Conservation (phyloP, 1,140 invertebrate species). For the Centruroides vittatus region DNA sequence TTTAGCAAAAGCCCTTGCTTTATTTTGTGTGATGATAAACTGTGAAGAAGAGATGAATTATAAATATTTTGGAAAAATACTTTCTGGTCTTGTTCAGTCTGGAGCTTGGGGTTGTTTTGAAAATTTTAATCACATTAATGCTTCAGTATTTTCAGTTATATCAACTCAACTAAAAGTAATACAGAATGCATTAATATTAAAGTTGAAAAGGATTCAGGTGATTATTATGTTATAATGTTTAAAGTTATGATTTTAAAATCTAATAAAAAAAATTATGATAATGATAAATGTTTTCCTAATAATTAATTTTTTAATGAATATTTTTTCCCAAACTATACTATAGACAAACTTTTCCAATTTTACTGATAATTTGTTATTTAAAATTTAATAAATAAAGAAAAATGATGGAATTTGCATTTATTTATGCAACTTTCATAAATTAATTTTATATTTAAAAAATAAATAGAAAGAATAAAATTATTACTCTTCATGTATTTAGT, state of each 20-base stretch:
- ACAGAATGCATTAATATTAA: constrained; percentile 57
- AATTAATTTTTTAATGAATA: not conserved
- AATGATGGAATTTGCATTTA: too few species aligned
- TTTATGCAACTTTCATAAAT: too few species aligned
- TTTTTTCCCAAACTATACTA: not conserved
- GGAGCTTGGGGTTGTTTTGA: constrained; percentile 67
- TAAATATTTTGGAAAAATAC: constrained; percentile 64
- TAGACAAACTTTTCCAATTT: too few species aligned
- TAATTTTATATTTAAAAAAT: too few species aligned
- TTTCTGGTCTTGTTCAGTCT: constrained; percentile 55
- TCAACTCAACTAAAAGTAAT: constrained; percentile 81
- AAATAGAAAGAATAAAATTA: too few species aligned
- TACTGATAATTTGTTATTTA: too few species aligned
- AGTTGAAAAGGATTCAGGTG: constrained; percentile 55
- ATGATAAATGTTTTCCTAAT: not conserved
- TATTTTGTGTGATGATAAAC: constrained; percentile 78
- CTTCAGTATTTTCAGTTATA: constrained; percentile 78
- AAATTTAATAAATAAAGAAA: too few species aligned
- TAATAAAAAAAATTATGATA: not conserved
- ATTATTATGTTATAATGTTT: constrained; percentile 14
- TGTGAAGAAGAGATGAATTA: constrained; percentile 87
- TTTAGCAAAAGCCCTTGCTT: constrained; percentile 69
- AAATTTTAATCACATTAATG: constrained; percentile 81
- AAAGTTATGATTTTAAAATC: not conserved
- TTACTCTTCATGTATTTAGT: too few species aligned